Conservation (phyloP, 2,113 vertebrate genomes). For the Pteronura brasiliensis region DNA sequence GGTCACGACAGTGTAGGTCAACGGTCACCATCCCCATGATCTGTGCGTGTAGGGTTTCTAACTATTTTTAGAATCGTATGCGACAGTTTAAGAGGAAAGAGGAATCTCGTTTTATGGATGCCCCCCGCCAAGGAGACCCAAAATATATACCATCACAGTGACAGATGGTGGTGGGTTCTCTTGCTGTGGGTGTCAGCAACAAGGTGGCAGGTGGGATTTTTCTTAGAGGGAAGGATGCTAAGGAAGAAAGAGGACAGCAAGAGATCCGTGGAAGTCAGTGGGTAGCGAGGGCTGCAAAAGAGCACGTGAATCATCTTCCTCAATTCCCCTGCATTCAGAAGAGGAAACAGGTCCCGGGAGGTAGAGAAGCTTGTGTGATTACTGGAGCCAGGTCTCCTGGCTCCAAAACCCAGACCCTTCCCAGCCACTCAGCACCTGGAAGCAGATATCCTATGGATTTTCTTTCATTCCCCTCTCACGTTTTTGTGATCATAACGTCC, state of each 20-base stretch:
- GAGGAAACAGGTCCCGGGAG: not conserved
- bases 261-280: not conserved
- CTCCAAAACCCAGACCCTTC: not conserved
- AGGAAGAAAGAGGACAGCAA: not conserved
- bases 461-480: not conserved
- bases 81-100: not conserved
- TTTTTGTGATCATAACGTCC: not conserved
- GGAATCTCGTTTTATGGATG: not conserved
- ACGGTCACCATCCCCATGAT: not conserved
- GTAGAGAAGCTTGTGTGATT: not conserved
- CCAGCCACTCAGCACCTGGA: not conserved
- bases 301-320: not conserved
- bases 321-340: not conserved
- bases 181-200: accelerated
- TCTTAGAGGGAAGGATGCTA: not conserved
- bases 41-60: accelerated
- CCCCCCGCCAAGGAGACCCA: not conserved
- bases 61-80: not conserved
- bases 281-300: not conserved
- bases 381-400: not conserved
- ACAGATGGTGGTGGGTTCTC: not conserved
- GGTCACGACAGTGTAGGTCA: not conserved
- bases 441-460: not conserved
- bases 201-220: not conserved
- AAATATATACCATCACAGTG: not conserved